Base-by-base conservation (phyloP, 2,797 vertebrate genomes). In the Enteromius radiatus region DNA sequence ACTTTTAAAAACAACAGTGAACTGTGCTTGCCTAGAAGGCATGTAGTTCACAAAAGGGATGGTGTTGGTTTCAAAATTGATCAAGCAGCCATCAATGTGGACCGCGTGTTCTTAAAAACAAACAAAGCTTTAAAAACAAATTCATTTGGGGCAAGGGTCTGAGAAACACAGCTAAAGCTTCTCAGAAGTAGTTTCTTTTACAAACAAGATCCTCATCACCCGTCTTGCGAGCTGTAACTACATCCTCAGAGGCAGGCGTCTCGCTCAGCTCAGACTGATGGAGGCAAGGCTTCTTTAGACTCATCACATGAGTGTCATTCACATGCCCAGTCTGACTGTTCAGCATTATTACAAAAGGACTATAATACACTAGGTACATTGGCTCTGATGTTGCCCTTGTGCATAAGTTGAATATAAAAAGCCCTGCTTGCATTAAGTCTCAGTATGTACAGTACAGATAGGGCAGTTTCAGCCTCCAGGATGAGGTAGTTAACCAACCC, bases 401-500 rank as follows among this genome's bases (percentile, higher is more conserved):
- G 95, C 95, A 95, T 94, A 95, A 93, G 95, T 94, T 92, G 63
- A 52, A 56, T 83, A 85, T 92, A 94, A 96, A 95, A 96, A 96
- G 94, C 93, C 95, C 96, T 96, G 94, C 94, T 95, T 94, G 95
- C 94, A 95, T 95, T 94, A 95, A 95, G 71, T 80, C 71, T 81
- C 78, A 15, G 92, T 94, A 95, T 96, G 93, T 96, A 96, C 94
- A 96, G 93, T 95, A 96, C 89, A 95, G 93, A 95, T 93, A 94
- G 95, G 94, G 95, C 95, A 96, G 96, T 95, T 83, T 93, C 92
- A 95, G 96, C 96, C 96, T 96, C 94, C 94, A 96, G 95, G 95
- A 95, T 92, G 96, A 98, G 97, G 97, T 98, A 98, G 97, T 96
- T 96, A 95, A 96, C 95, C 93, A 95, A 97, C 95, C 95, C 95